phyloP scores from a whole-genome alignment of 2,888 invertebrate species.

The Anagyrus pseudococci region DNA sequence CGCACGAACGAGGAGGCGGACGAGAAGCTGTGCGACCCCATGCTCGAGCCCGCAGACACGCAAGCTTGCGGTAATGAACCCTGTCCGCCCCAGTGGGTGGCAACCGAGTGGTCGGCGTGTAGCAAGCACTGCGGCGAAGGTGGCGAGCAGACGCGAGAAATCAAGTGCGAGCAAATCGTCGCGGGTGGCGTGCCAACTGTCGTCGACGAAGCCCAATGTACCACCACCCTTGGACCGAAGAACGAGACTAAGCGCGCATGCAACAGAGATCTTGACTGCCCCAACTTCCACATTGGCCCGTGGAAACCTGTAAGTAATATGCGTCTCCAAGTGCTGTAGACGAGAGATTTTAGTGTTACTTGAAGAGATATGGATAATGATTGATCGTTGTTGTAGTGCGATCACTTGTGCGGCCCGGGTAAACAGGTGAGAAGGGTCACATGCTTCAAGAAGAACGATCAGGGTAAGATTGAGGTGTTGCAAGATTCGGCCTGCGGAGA shows the following conservation, averaged over 20 bases:
- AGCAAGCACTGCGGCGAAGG: conserved; percentile 82
- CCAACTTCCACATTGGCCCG: conserved; percentile 84
- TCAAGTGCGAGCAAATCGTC: conserved; percentile 83
- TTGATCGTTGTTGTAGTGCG: conserved; percentile 68
- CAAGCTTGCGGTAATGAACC: conserved; percentile 78
- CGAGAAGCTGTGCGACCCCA: conserved; percentile 79
- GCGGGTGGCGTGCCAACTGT: conserved; percentile 74
- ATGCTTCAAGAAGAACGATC: conserved; percentile 73
- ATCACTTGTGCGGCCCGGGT: conserved; percentile 90
- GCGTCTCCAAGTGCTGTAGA: not conserved
- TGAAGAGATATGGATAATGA: not conserved
- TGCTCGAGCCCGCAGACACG: conserved; percentile 73
- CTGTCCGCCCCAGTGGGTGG: conserved; percentile 83
- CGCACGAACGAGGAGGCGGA: conserved; percentile 76
- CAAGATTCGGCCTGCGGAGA: conserved; percentile 71
- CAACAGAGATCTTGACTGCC: conserved; percentile 79
- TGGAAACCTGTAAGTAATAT: conserved; percentile 83
- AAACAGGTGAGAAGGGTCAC: conserved; percentile 80
- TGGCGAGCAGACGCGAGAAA: conserved; percentile 73
- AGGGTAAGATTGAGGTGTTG: conserved; percentile 71
- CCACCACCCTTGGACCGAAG: conserved; percentile 71
- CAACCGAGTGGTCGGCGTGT: conserved; percentile 82
- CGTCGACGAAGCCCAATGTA: conserved; percentile 79
- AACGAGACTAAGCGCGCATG: conserved; percentile 76
- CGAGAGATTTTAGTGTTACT: too few species aligned